phyloP scores from a whole-genome alignment of 2,797 vertebrate species.

The Bovichtus variegatus region DNA sequence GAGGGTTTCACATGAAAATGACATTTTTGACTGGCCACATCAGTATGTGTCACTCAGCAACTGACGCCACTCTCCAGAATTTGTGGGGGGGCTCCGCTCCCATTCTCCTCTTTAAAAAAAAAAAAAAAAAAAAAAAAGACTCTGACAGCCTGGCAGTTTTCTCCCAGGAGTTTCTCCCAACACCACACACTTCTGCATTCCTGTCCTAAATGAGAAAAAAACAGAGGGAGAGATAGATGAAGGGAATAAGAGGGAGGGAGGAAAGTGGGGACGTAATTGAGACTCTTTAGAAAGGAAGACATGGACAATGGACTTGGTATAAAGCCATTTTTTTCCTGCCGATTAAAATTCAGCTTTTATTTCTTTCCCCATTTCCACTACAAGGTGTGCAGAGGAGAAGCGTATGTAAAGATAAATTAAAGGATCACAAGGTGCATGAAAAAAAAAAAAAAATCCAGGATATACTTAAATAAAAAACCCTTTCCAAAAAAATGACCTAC shows the following conservation, averaged over 20 bases:
- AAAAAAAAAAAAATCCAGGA: slow-evolving; percentile 22
- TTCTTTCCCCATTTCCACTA: slow-evolving; percentile 65
- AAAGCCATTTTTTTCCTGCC: slow-evolving; percentile 23
- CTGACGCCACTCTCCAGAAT: slow-evolving; percentile 76
- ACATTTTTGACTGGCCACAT: slow-evolving; percentile 87
- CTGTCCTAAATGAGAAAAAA: slow-evolving; percentile 38
- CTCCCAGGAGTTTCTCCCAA: slow-evolving; percentile 58
- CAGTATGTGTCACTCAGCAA: slow-evolving; percentile 86
- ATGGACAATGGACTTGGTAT: slow-evolving; percentile 9
- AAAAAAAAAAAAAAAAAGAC: no score
- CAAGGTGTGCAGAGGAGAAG: slow-evolving; percentile 66
- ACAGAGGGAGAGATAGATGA: slow-evolving; percentile 9
- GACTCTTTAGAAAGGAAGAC: slow-evolving; percentile 27
- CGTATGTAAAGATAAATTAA: slow-evolving; percentile 46
- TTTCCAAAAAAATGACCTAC: slow-evolving; percentile 65
- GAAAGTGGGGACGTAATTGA: background rate
- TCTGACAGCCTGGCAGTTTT: slow-evolving; percentile 66
- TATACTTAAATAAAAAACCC: slow-evolving; percentile 63
- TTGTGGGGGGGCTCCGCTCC: slow-evolving; percentile 77
- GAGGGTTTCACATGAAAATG: slow-evolving; percentile 84
- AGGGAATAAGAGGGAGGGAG: slow-evolving; percentile 11
- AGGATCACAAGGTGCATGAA: slow-evolving; percentile 43
- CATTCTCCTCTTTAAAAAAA: slow-evolving; percentile 25
- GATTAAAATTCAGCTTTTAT: slow-evolving; percentile 72
- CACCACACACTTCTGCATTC: slow-evolving; percentile 46